Evolutionary conservation across 2,888 invertebrate genomes (phyloP), one percentile per base, ranked within the genome.

Genomic region (Rhyacophila evoluta): DNA sequence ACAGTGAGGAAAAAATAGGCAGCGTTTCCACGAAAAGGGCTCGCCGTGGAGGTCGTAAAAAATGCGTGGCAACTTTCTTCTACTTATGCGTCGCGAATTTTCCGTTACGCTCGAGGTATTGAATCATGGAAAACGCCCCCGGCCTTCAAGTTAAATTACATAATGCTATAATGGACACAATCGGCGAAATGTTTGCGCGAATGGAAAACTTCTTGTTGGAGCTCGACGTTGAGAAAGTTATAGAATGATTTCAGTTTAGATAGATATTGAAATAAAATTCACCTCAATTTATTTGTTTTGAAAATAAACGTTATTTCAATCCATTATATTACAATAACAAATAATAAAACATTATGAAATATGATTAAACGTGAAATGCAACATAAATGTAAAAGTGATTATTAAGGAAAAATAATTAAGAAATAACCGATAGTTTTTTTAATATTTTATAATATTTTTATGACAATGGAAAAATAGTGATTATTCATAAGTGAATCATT

Each of bases 101-200:
- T 38, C 73, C 69, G 38, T 68, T 37, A 72, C 67, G 67, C 36
- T 67, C 8, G 41, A 29, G 55, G 15, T 55, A 67, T 72, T n/a
- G 41, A 29, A 73, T 27, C 28, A 41, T 71, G 67, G 15, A 69
- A 15, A 72, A n/a, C 27, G 28, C 37, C 29, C 71, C 37, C 29
- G 5, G 67, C 15, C 72, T 69, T 15, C 28, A 29, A 15, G 69
- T 36, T 72, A 69, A 76, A 77, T 77, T 77, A 70, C 73, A 41
- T 74, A 74, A 74, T 77, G 76, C 74, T 74, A 70, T 74, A 79
- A 79, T 77, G 77, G 79, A 79, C 74, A 79, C 74, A 74, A 77
- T 76, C 37, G 77, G 72, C 68, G 72, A 72, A 69, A 70, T 76
- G 73, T 72, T 36, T 28, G 29, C 33, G 76, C 33, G 76, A 77